These are phyloP conservation scores for Isaurus tuberculatus DNA, from an alignment of 92 coral and sea anemone genomes.

Conservation along the genomic window DNA sequence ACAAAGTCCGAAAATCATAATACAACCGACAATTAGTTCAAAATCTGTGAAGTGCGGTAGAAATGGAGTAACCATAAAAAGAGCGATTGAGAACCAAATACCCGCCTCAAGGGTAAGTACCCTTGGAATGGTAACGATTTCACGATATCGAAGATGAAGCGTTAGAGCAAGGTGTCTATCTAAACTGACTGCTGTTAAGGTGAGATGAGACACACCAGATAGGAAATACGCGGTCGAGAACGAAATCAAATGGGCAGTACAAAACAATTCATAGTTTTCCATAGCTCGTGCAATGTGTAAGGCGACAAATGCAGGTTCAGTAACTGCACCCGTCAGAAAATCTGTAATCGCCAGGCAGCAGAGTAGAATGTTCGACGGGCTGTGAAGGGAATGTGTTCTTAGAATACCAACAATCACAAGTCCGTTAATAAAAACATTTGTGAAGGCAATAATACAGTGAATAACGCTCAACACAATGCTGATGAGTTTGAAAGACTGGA, in stretches of 20 bases:
- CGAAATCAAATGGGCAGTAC: not conserved
- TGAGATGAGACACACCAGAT: not conserved
- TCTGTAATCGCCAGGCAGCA: not conserved
- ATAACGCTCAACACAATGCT: conserved; percentile 19
- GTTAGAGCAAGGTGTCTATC: conserved; percentile 14
- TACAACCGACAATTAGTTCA: not conserved
- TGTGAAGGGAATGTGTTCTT: conserved; percentile 10
- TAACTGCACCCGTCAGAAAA: conserved; percentile 8
- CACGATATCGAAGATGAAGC: not conserved
- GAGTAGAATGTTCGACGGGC: conserved; percentile 13
- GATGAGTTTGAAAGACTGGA: not conserved
- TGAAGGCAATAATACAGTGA: not conserved
- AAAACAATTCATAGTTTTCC: not conserved
- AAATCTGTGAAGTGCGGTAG: conserved; percentile 20
- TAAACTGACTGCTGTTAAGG: conserved; percentile 11
- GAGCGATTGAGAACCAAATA: not conserved
- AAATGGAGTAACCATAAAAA: conserved; percentile 26
- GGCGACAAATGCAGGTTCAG: not conserved
- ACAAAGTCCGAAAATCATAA: conserved; percentile 1
- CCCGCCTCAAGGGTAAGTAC: not conserved
- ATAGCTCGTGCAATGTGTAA: not conserved
- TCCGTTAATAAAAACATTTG: not conserved
- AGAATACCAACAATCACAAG: not conserved
- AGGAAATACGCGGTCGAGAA: not conserved
- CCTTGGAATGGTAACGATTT: conserved; percentile 11